phyloP scores from a whole-genome alignment of 1,140 invertebrate genomes.

The Melitaea cinxia region DNA sequence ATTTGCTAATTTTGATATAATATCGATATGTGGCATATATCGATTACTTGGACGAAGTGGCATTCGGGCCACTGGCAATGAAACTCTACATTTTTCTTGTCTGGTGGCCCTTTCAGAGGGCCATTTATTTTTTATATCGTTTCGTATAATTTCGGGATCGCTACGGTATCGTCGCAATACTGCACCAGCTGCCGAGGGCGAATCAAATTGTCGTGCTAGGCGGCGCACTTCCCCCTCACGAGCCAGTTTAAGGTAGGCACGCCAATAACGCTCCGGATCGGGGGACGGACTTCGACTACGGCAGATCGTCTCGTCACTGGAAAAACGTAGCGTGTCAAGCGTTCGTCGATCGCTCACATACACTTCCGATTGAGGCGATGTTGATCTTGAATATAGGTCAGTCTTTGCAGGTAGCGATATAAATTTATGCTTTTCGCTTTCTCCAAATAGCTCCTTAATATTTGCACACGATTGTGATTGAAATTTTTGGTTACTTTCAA shows the following conservation, averaged over 20 bases:
- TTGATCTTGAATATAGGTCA: conserved; percentile 67
- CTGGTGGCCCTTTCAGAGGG: conserved; percentile 69
- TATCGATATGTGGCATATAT: conserved; percentile 93
- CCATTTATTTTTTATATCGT: conserved; percentile 80
- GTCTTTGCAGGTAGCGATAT: conserved; percentile 67
- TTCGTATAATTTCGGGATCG: conserved; percentile 87
- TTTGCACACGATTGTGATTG: conserved; percentile 88
- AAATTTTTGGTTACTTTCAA: conserved; percentile 60
- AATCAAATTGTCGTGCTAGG: conserved; percentile 88
- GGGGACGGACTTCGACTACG: conserved; percentile 85
- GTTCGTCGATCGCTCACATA: conserved; percentile 65
- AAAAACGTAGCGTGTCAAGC: conserved; percentile 78
- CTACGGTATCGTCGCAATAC: conserved; percentile 85
- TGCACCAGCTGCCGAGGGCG: conserved; percentile 70
- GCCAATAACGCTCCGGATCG: conserved; percentile 86
- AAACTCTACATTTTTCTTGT: conserved; percentile 74
- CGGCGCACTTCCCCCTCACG: conserved; percentile 89
- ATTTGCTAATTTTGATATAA: conserved; percentile 91
- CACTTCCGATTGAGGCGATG: conserved; percentile 70
- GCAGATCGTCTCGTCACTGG: conserved; percentile 85
- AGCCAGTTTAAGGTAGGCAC: conserved; percentile 86
- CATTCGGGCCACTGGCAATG: conserved; percentile 84
- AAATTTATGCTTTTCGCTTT: conserved; percentile 82
- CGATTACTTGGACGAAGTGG: conserved; percentile 86
- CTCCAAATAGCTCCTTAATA: conserved; percentile 90